These are phyloP conservation scores for Xylophagus ater DNA, from an alignment of 2,888 invertebrate species.

Conservation along the genomic window DNA sequence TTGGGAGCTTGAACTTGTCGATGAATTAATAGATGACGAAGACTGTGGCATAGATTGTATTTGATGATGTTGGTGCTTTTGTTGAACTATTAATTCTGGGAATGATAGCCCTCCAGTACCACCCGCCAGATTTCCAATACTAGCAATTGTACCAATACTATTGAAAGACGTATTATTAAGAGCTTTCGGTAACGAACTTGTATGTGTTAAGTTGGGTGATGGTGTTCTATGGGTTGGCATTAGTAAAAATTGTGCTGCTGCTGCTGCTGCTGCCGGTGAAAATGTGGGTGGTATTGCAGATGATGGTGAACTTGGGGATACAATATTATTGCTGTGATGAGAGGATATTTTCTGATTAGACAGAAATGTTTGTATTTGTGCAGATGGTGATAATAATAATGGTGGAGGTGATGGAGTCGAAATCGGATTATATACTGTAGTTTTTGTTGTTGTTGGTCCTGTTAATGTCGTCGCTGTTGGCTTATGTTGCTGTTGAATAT, in stretches of 20 bases:
- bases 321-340: constrained; percentile 15
- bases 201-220: constrained; percentile 18
- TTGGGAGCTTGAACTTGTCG: too few species aligned
- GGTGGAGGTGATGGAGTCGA: constrained; percentile 7
- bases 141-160: constrained; percentile 10
- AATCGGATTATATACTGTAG: too few species aligned
- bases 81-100: constrained; percentile 19
- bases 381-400: constrained; percentile 2
- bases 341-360: constrained; percentile 4
- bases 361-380: not conserved
- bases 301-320: constrained; percentile 5
- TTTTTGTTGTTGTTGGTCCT: not conserved
- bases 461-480: not conserved
- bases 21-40: constrained; percentile 9
- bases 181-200: constrained; percentile 11
- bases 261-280: not conserved
- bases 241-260: constrained; percentile 18
- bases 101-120: too few species aligned
- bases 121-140: too few species aligned
- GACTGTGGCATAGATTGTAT: not conserved
- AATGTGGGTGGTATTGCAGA: constrained; percentile 2
- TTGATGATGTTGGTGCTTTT: constrained; percentile 16
- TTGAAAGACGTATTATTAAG: constrained; percentile 9
- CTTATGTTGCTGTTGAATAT: constrained; percentile 6
- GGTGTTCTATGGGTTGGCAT: constrained; percentile 18